Conservation (phyloP, 2,113 vertebrate genomes). For the Hemibagrus wyckioides region DNA sequence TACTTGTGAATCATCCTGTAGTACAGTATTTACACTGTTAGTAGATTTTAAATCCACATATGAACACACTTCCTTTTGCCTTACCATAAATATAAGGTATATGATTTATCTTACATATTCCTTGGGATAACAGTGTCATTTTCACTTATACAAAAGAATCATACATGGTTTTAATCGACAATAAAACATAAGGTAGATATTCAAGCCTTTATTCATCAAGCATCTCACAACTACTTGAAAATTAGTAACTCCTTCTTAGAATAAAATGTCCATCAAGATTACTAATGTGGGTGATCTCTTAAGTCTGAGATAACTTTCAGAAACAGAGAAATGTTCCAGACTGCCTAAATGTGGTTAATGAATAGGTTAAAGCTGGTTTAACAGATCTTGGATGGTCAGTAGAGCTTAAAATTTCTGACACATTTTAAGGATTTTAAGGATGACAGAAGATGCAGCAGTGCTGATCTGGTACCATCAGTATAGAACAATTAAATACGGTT, state of each 20-base stretch:
- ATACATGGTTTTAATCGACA: not conserved
- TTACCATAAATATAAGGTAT: conserved; percentile 2
- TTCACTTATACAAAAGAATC: not conserved
- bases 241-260: not conserved
- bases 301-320: not conserved
- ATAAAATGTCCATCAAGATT: not conserved
- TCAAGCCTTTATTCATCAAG: not conserved
- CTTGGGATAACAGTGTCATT: not conserved
- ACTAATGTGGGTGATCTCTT: not conserved
- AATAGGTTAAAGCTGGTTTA: not conserved
- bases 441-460: not conserved
- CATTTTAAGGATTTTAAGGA: not conserved
- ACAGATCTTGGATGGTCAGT: not conserved
- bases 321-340: not conserved
- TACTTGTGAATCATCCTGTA: not conserved
- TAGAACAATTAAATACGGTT: not conserved
- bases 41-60: not conserved
- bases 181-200: not conserved
- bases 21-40: conserved; percentile 7
- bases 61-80: not conserved
- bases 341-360: not conserved
- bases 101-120: not conserved
- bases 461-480: not conserved
- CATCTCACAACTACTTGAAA: not conserved
- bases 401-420: not conserved